Evolutionary conservation across 2,888 invertebrate species (phyloP).

Genomic region (Iselma pallidipennis): DNA sequence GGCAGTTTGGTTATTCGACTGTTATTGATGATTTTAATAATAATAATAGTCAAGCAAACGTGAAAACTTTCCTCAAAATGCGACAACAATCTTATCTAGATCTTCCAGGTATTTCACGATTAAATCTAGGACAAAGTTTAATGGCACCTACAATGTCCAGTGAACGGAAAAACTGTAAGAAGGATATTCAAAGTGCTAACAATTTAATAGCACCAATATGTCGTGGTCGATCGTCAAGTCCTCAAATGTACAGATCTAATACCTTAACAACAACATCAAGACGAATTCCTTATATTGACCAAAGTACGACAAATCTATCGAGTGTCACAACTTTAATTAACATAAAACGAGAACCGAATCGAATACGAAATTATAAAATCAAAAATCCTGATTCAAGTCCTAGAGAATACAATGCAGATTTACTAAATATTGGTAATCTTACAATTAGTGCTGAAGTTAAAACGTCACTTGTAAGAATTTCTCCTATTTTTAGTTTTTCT

Average conservation of each 20-base stretch:
- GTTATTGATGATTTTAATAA: conserved; percentile 7
- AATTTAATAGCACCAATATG: conserved; percentile 42
- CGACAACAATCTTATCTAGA: not conserved
- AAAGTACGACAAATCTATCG: conserved; percentile 27
- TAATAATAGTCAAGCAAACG: not conserved
- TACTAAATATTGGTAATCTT: conserved; percentile 5
- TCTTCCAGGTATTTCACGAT: not conserved
- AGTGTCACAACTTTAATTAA: conserved; percentile 12
- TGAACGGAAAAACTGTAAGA: conserved; percentile 46
- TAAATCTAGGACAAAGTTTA: no score
- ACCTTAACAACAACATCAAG: conserved; percentile 8
- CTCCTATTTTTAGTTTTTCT: not conserved
- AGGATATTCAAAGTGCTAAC: conserved; percentile 39
- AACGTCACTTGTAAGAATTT: conserved; percentile 7
- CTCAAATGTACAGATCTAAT: conserved; percentile 17
- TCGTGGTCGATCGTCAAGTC: conserved; percentile 46
- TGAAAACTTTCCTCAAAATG: no score
- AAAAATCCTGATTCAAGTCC: not conserved
- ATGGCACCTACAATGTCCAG: conserved; percentile 53
- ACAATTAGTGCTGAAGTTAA: no score
- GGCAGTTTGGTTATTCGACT: conserved; percentile 12
- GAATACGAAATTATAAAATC: not conserved
- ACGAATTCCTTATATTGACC: conserved; percentile 42
- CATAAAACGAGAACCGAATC: not conserved
- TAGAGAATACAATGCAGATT: conserved; percentile 1